These are phyloP conservation scores for Poeciliopsis gracilis DNA, from an alignment of 2,797 vertebrate species.

Conservation along the genomic window DNA sequence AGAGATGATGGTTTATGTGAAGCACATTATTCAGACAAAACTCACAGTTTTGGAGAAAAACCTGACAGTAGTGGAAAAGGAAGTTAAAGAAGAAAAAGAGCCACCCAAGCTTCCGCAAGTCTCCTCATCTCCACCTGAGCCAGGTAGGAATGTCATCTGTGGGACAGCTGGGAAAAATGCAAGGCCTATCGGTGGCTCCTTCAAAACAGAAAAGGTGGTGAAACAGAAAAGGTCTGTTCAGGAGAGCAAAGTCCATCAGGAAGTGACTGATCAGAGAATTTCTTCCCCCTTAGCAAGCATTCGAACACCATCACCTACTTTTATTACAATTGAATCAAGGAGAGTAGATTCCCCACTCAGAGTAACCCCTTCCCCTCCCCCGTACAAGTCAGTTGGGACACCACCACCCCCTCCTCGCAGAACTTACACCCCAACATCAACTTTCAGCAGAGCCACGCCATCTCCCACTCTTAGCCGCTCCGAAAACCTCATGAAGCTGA, in stretches of 20 bases:
- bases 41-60: slow-evolving; percentile 75
- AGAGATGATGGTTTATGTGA: slow-evolving; percentile 84
- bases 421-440: slow-evolving; percentile 69
- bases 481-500: slow-evolving; percentile 86
- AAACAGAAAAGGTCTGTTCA: slow-evolving; percentile 68
- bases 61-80: slow-evolving; percentile 63
- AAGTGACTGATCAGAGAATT: slow-evolving; percentile 70
- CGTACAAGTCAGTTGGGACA: slow-evolving; percentile 71
- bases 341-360: slow-evolving; percentile 79
- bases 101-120: neutral
- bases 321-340: slow-evolving; percentile 90
- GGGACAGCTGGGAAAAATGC: slow-evolving; percentile 71
- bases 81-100: slow-evolving; percentile 53
- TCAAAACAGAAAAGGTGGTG: slow-evolving; percentile 71
- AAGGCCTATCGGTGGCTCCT: slow-evolving; percentile 74
- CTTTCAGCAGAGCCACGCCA: slow-evolving; percentile 74
- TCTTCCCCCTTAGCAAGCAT: slow-evolving; percentile 82
- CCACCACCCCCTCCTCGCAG: slow-evolving; percentile 78
- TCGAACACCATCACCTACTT: slow-evolving; percentile 89
- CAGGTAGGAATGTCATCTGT: slow-evolving; percentile 62
- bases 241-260: slow-evolving; percentile 61
- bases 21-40: slow-evolving; percentile 79
- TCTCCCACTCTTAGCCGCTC: slow-evolving; percentile 85
- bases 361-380: slow-evolving; percentile 80
- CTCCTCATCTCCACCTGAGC: slow-evolving; percentile 40